Conservation (phyloP, 2,113 vertebrate genomes). For the Strigops habroptila region DNA sequence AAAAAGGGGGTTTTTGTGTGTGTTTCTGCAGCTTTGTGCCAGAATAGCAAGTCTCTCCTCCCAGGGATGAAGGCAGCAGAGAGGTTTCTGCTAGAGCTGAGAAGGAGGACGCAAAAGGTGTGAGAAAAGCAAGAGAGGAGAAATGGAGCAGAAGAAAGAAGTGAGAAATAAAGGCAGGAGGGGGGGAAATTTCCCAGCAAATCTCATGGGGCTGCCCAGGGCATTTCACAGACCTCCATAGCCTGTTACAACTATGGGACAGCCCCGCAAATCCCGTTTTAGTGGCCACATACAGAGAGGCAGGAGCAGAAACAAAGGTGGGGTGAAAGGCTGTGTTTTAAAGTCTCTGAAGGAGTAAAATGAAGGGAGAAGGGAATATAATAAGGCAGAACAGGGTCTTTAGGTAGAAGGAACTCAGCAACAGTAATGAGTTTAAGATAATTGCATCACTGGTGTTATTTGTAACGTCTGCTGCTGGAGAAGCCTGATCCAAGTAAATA, state of each 20-base stretch:
- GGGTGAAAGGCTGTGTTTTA: accelerated
- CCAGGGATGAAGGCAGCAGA: neutral
- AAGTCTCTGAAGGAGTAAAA: neutral
- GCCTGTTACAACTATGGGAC: accelerated
- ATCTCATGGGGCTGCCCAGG: neutral
- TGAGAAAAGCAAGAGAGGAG: neutral
- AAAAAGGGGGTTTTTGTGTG: neutral
- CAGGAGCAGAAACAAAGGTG: neutral
- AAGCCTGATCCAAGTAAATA: neutral
- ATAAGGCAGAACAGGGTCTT: neutral
- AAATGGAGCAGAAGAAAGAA: neutral
- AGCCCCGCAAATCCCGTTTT: neutral
- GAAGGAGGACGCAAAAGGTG: neutral
- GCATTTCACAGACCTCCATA: neutral
- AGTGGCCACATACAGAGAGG: accelerated
- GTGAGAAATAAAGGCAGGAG: neutral
- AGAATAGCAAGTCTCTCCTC: neutral
- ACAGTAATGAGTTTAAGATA: neutral
- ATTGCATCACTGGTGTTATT: neutral
- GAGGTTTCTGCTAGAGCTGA: neutral
- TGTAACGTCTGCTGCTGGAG: neutral
- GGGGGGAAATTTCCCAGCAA: neutral
- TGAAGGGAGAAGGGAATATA: neutral
- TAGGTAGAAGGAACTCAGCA: neutral
- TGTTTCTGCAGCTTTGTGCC: neutral